Evolutionary conservation across 2,113 vertebrate species (phyloP), one percentile per base, ranked within the genome.

Genomic region (Anhinga anhinga): DNA sequence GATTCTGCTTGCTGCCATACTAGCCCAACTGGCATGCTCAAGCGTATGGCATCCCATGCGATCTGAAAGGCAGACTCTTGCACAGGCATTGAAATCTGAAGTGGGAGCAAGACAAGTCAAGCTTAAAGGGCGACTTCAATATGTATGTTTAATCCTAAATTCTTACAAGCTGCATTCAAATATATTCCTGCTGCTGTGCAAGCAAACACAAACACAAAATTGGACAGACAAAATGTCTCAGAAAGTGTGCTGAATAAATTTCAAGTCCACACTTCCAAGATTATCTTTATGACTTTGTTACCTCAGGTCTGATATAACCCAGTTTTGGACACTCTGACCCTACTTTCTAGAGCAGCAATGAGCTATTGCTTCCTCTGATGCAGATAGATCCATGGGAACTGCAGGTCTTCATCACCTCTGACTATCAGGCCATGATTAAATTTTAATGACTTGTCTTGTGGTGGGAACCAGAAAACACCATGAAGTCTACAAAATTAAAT

Each of bases 21-120:
- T 3, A 82, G 13, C 15, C 14, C 3, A 34, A 3, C 0, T 66
- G 77, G 5, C 11, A 50, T 26, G 29, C 17, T 55, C 19, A 44
- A 13, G 25, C 2, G 1, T 7, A 42, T 4, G 3, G 2, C 22
- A 58, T 58, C 22, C 26, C 72, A 15, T 0, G 3, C 30, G 15
- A 45, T 53, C 44, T 59, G 74, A 76, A 47, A 67, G 32, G 15
- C n/a, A 59, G 29, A 45, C 4, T 32, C 15, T n/a, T 4, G 1
- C 29, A 73, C 13, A 45, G 19, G 8, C 32, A 25, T 9, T 52
- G 65, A 49, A 47, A 88, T 52, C 12, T 38, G 38, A 70, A 80
- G 11, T 52, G 34, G 70, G 42, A 52, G 34, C 6, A 50, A 74
- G 52, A 72, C 32, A 50, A 83, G 47, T 6, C 34, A 61, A 55